Base-by-base conservation (phyloP, 2,113 vertebrate species). In the Ammodytes dubius region DNA sequence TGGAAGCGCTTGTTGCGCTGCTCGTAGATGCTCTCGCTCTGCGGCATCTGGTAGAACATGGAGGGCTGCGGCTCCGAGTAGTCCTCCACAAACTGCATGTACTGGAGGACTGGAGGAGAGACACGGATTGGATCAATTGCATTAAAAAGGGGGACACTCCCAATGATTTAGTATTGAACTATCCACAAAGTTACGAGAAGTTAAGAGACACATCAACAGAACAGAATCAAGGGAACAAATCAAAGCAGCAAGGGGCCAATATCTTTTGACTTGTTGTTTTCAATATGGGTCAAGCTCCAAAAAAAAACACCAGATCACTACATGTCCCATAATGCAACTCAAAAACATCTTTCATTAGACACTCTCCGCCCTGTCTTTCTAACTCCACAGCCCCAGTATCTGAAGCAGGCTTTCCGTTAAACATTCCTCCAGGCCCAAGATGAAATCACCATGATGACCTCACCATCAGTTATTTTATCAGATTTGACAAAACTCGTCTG, bases 11-110 rank as follows among this genome's bases (percentile, higher is more conserved):
- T 97, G 93, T 99, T 97, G 85, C 98, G 97, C 95, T 98, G 96
- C 92, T 98, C 97, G 88, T 99, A 99, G 92, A 99, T 96, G 94
- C 97, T 97, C 79, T 99, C 98, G 0, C 95, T 99, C 95, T 99
- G 98, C 0, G 98, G 98, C 19, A 95, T 98, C 95, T 98, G 97
- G 95, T 99, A 99, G 96, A 99, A 99, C 84, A 99, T 86, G 39
- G 97, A 98, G 0, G 98, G 98, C 95, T 99, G 98, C 0, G 98
- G 98, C 89, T 99, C 98, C 0, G 98, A 99, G 94, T 99, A 99
- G 93, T 99, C 98, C 82, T 99, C 98, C 8, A 99, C 96, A 77
- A 99, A 98, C 95, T 98, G 97, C 98, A 99, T 99, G 84, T 99
- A 99, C 11, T 98, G 96, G 92, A 96, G 94, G 94, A 99, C 98